Conservation (phyloP, 2,888 invertebrate genomes). For the Andricus quercusramuli region DNA sequence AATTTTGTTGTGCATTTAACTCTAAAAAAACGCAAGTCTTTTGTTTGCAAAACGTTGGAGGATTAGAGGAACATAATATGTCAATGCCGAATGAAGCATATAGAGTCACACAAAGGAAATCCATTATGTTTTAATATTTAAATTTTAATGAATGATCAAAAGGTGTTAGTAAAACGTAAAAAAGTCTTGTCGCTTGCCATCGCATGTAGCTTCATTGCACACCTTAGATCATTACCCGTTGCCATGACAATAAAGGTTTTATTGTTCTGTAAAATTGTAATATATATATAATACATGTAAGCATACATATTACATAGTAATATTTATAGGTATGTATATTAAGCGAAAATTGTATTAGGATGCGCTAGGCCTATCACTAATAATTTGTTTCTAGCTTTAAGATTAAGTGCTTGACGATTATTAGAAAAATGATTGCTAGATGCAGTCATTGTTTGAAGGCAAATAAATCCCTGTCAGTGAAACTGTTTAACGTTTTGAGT, state of each 20-base stretch:
- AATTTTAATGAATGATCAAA: background rate
- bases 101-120: conserved; percentile 2
- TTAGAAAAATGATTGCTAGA: conserved; percentile 22
- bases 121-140: conserved; percentile 13
- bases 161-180: conserved; percentile 8
- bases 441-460: conserved; percentile 9
- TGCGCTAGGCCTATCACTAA: conserved; percentile 54
- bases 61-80: background rate
- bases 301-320: conserved; percentile 1
- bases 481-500: background rate
- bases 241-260: conserved; percentile 76
- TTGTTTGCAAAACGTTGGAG: background rate
- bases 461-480: background rate
- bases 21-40: conserved; percentile 34
- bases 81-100: background rate
- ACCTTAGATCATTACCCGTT: conserved; percentile 66
- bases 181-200: conserved; percentile 56
- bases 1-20: conserved; percentile 55
- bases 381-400: conserved; percentile 49
- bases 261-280: conserved; percentile 75
- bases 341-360: conserved; percentile 51
- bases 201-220: conserved; percentile 65
- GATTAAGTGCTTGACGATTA: conserved; percentile 25
- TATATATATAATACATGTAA: conserved; percentile 52
- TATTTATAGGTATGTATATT: conserved; percentile 36